Conservation (phyloP, 2,113 vertebrate genomes). For the Heteronetta atricapilla region DNA sequence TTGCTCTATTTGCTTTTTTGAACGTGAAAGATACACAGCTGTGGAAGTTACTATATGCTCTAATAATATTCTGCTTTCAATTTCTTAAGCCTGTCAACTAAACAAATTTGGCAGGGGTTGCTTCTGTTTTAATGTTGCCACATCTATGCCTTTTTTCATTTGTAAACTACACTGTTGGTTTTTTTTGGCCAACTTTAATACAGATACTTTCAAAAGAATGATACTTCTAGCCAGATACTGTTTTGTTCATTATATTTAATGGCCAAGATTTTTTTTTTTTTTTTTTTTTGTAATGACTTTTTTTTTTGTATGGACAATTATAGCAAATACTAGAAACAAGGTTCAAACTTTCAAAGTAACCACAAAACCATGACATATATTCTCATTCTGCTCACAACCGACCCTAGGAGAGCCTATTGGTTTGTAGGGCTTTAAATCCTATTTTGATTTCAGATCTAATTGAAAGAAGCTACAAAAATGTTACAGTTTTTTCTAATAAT, state of each 20-base stretch:
- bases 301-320: not conserved
- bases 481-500: not conserved
- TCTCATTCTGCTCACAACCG: not conserved
- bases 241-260: not conserved
- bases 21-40: not conserved
- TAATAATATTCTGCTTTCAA: not conserved
- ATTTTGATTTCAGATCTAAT: not conserved
- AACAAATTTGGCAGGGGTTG: not conserved
- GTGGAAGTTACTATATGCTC: not conserved
- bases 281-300: not conserved
- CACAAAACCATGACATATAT: not conserved
- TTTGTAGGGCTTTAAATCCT: not conserved
- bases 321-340: not conserved
- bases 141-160: not conserved
- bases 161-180: not conserved
- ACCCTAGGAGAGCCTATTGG: not conserved
- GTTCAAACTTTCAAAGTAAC: not conserved
- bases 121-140: not conserved
- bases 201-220: not conserved
- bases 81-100: not conserved
- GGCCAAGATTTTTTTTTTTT: not conserved
- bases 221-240: not conserved
- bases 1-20: not conserved
- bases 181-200: not conserved
- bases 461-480: not conserved